Base-by-base conservation (phyloP, 2,888 invertebrate genomes). In the Thera obeliscata region DNA sequence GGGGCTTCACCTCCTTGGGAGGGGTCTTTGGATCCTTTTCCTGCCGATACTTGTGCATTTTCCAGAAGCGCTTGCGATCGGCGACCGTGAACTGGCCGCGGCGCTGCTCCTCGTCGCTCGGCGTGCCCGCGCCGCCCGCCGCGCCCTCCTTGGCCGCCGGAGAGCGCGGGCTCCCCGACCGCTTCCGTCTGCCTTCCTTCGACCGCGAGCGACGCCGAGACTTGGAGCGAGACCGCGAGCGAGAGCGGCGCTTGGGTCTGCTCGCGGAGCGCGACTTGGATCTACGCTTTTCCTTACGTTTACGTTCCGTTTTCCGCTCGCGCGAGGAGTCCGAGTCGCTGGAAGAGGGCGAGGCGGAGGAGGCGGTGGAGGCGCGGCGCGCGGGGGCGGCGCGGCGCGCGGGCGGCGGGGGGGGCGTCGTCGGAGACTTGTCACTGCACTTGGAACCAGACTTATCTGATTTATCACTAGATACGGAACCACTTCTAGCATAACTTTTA, bases 1-100 rank as follows among this genome's bases (percentile, higher is more conserved):
- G 92, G 1, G 92, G 89, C 71, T 87, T 90, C 3, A 88, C 63
- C 78, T 91, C 91, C 63, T 87, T 88, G 1, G 86, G 86, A 22
- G 91, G 90, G 48, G 87, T 82, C 57, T 81, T 83, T 9, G 81
- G 83, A 59, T 76, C 83, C 66, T 85, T 83, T 66, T 87, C 89
- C 64, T 87, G 86, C 48, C 85, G 84, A 12, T 79, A 83, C 70
- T 86, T 87, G 71, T 91, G 92, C 70, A 88, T 76, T 77, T 91
- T 92, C 93, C 93, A 93, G 75, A 86, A 93, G 46, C 90, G 83
- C 72, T 93, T 93, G 55, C 93, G 85, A 69, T 93, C 93, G 2
- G 89, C 89, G 5, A 93, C 93, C 2, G 93, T 93, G 73, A 93
- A 93, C 71, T 93, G 93, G 0, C 93, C 93, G 22, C 92, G 88